A percentile compares a stretch with the other conserved stretches of the same genome.
phyloP scores from a whole-genome alignment of 1,140 invertebrate genomes.

The Drosophila melanogaster region Release_6_plus_ISO1_MT NT_037436.4:13384501-13385000 shows the following conservation, averaged over 20 bases:
- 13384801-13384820: conserved; percentile 58
- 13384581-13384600: neutral
- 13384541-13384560: neutral
- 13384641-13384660: conserved; percentile 71
- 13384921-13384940: conserved; percentile 21
- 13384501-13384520: neutral
- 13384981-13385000: conserved; percentile 16
- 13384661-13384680: conserved; percentile 38
- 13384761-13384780: conserved; percentile 61
- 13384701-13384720: conserved; percentile 57
- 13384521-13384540: neutral
- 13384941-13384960: conserved; percentile 21
- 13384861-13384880: conserved; percentile 51
- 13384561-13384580: neutral
- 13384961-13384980: conserved; percentile 25
- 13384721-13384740: conserved; percentile 53
- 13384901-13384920: no score
- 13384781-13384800: conserved; percentile 47
- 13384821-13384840: conserved; percentile 18
- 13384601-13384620: conserved; percentile 23
- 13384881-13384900: neutral
- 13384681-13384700: conserved; percentile 39
- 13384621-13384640: conserved; percentile 69
- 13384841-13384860: conserved; percentile 36
- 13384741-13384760: conserved; percentile 29